These are phyloP conservation scores for Plusia festucae DNA, from an alignment of 2,888 invertebrate genomes.

Conservation along the genomic window DNA sequence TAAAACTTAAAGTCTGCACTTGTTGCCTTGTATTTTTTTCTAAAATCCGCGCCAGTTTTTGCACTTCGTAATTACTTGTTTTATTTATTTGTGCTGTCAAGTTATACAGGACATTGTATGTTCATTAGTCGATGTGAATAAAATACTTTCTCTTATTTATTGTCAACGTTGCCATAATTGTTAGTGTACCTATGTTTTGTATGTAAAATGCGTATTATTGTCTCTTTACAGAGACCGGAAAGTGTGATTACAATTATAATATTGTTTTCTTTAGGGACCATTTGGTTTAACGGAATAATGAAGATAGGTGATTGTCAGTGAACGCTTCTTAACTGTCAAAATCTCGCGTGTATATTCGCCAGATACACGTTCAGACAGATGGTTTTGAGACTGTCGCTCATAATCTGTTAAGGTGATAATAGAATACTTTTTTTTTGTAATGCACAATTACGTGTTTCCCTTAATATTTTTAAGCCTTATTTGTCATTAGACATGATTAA, in stretches of 20 bases:
- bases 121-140: conserved; percentile 82
- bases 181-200: conserved; percentile 85
- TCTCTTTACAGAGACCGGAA: conserved; percentile 77
- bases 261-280: conserved; percentile 87
- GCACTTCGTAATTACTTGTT: conserved; percentile 68
- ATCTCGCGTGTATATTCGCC: conserved; percentile 76
- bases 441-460: conserved; percentile 84
- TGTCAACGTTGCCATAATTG: conserved; percentile 89
- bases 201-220: conserved; percentile 85
- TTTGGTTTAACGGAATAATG: conserved; percentile 79
- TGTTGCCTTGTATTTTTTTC: conserved; percentile 88
- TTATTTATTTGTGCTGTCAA: conserved; percentile 83
- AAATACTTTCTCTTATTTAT: conserved; percentile 84
- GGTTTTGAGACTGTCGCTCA: conserved; percentile 59
- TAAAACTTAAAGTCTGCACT: conserved; percentile 89
- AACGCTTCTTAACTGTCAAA: conserved; percentile 62
- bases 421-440: conserved; percentile 82
- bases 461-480: conserved; percentile 76
- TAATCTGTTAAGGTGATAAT: conserved; percentile 84
- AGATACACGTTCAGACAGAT: conserved; percentile 69
- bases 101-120: conserved; percentile 70
- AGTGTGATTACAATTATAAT: conserved; percentile 86
- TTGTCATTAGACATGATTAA: conserved; percentile 72
- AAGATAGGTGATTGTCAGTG: conserved; percentile 71
- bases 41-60: conserved; percentile 79